Percentiles rank a stretch among this genome's conserved stretches.
Conservation (phyloP, 2,888 invertebrate species). For the Drosophila melanosoma region DNA sequence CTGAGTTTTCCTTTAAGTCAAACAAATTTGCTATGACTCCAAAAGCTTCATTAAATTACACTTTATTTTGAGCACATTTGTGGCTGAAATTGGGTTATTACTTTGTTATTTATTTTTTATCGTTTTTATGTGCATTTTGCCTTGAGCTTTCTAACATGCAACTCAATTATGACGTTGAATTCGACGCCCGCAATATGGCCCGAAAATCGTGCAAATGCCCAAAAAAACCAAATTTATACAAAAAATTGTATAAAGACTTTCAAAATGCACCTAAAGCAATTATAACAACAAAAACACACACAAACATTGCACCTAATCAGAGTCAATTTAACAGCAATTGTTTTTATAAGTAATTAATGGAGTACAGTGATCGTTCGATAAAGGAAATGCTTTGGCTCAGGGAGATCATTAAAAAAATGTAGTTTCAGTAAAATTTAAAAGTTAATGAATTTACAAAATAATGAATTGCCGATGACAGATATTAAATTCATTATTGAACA, state of each 20-base stretch:
- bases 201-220: slow-evolving; percentile 43
- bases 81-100: slow-evolving; percentile 10
- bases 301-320: slow-evolving; percentile 14
- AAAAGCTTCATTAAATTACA: slow-evolving; percentile 55
- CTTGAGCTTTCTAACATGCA: slow-evolving; percentile 52
- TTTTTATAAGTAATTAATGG: not conserved
- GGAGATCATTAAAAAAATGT: not conserved
- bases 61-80: slow-evolving; percentile 59
- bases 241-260: slow-evolving; percentile 59
- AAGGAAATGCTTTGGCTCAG: not conserved
- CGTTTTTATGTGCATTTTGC: slow-evolving; percentile 27
- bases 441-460: not conserved
- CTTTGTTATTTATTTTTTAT: slow-evolving; percentile 17
- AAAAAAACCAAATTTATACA: slow-evolving; percentile 18
- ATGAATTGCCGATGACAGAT: not conserved
- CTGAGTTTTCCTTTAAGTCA: slow-evolving; percentile 14
- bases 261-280: slow-evolving; percentile 53
- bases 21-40: slow-evolving; percentile 30
- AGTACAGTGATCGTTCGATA: slow-evolving; percentile 15
- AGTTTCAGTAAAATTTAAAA: not conserved
- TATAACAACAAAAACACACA: slow-evolving; percentile 17
- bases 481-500: not conserved
- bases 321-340: slow-evolving; percentile 31
- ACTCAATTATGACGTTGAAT: slow-evolving; percentile 42
- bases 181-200: slow-evolving; percentile 39